These are phyloP conservation scores for Pseudomyrmex gracilis DNA, from an alignment of 1,140 invertebrate species.

Conservation along the genomic window DNA sequence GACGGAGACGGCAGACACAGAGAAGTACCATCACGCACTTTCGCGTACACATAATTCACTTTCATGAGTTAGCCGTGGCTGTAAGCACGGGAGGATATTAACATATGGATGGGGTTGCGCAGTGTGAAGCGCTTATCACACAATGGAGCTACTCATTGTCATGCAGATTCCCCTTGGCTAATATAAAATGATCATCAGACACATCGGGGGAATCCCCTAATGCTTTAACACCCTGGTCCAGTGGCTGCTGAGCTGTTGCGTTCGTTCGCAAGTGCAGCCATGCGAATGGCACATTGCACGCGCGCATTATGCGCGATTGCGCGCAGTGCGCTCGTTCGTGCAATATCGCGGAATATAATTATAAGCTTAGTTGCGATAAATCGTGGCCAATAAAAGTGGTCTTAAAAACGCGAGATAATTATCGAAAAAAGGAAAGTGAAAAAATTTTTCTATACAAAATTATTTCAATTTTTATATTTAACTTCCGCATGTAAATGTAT, in stretches of 20 bases:
- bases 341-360: constrained; percentile 26
- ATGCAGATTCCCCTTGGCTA: constrained; percentile 79
- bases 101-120: constrained; percentile 75
- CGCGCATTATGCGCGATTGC: constrained; percentile 2
- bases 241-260: constrained; percentile 65
- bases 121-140: constrained; percentile 77
- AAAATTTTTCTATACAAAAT: background rate
- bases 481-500: background rate
- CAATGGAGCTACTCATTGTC: constrained; percentile 75
- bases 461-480: background rate
- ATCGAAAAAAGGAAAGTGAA: background rate
- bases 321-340: background rate
- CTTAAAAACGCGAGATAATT: background rate
- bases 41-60: constrained; percentile 73
- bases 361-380: constrained; percentile 21
- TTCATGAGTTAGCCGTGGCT: constrained; percentile 68
- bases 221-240: constrained; percentile 73
- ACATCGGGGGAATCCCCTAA: constrained; percentile 77
- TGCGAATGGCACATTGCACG: constrained; percentile 61
- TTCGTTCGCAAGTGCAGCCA: constrained; percentile 69
- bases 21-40: constrained; percentile 65
- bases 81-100: constrained; percentile 72
- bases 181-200: constrained; percentile 80
- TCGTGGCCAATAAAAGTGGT: background rate
- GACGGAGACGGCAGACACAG: constrained; percentile 27